phyloP scores from a whole-genome alignment of 2,888 invertebrate genomes.

The Ptilodon capucinus region DNA sequence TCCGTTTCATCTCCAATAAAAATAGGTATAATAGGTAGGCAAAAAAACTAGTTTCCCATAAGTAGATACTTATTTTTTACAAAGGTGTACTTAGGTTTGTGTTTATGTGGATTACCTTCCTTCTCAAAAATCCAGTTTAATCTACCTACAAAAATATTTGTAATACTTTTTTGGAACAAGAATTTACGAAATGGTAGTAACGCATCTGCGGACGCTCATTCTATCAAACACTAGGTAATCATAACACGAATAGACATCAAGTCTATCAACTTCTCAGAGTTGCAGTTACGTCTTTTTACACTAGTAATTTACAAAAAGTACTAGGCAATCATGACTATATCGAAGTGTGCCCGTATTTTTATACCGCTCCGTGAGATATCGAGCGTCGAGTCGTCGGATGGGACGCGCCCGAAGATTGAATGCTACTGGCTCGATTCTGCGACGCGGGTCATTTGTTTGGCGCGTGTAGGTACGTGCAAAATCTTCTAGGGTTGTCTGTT shows the following conservation, averaged over 20 bases:
- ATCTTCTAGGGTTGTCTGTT: slow-evolving; percentile 10
- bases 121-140: no score
- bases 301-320: slow-evolving; percentile 37
- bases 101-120: no score
- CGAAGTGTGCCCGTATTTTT: slow-evolving; percentile 10
- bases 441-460: slow-evolving; percentile 7
- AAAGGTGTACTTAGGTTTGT: no score
- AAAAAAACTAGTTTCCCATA: no score
- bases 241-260: neutral
- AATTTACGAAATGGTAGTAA: no score
- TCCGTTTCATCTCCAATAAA: no score
- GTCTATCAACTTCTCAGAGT: neutral
- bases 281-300: slow-evolving; percentile 39
- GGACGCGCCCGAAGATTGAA: slow-evolving; percentile 15
- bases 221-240: neutral
- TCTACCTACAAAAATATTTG: no score
- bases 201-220: no score
- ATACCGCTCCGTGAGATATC: slow-evolving; percentile 10
- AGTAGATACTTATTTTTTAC: no score
- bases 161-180: no score
- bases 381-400: slow-evolving; percentile 1
- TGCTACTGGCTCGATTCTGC: neutral
- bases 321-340: slow-evolving; percentile 35
- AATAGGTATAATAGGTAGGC: no score
- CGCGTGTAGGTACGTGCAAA: neutral